phyloP scores from a whole-genome alignment of 1,140 invertebrate species.

The Drosophila malerkotliana region DNA sequence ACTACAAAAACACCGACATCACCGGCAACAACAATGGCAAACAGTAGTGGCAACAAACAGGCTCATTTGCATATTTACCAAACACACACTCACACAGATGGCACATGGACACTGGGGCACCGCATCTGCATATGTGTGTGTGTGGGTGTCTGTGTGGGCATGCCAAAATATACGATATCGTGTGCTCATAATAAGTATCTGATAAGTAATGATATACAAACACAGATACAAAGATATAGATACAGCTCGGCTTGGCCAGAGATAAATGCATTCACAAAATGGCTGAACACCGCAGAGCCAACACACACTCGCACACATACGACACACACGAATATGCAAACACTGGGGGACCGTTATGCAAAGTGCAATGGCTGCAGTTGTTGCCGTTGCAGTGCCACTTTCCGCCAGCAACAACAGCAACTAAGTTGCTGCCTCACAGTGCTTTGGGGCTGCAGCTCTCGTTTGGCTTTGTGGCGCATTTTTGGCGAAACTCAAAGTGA shows the following conservation, averaged over 20 bases:
- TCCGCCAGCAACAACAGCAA: not conserved
- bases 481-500: slow-evolving; percentile 79
- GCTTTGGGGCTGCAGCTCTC: slow-evolving; percentile 56
- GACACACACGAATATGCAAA: slow-evolving; percentile 23
- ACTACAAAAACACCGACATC: slow-evolving; percentile 75
- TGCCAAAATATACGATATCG: slow-evolving; percentile 82
- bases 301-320: slow-evolving; percentile 52
- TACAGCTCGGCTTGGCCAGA: slow-evolving; percentile 17
- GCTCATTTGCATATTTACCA: slow-evolving; percentile 82
- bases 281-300: slow-evolving; percentile 67
- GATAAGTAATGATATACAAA: slow-evolving; percentile 83
- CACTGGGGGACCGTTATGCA: slow-evolving; percentile 64
- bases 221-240: slow-evolving; percentile 59
- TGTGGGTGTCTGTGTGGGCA: slow-evolving; percentile 33
- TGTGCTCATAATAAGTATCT: slow-evolving; percentile 81
- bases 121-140: not conserved
- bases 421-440: slow-evolving; percentile 47
- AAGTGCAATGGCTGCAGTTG: slow-evolving; percentile 78
- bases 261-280: slow-evolving; percentile 75
- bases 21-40: slow-evolving; percentile 67
- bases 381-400: slow-evolving; percentile 21
- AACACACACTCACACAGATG: slow-evolving; percentile 57
- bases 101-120: slow-evolving; percentile 16
- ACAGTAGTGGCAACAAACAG: slow-evolving; percentile 81
- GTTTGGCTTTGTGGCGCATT: slow-evolving; percentile 80